Evolutionary conservation across 2,888 invertebrate genomes (phyloP), one percentile per base, ranked within the genome.

Genomic region (Hypsopygia costalis): DNA sequence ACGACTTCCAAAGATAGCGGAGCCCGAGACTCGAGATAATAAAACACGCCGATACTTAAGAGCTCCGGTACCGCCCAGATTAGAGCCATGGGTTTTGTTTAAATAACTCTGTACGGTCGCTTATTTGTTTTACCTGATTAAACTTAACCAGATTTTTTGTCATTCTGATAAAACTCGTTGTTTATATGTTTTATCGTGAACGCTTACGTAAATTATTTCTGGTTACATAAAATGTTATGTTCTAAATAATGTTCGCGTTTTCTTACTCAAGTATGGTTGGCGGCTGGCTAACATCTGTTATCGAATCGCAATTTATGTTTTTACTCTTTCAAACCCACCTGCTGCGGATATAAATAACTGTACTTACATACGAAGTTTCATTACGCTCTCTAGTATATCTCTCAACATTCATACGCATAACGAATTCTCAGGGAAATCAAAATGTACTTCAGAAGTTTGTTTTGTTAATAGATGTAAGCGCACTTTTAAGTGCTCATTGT

Each of bases 211-310:
- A 49, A 69, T 72, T 72, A 77, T 71, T 71, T 67, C 55, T 65
- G 65, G 62, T 80, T 80, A 72, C 69, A 67, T 79, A 69, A 71
- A 72, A 63, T 55, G 66, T 64, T 67, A 65, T 64, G 73, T 62
- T 72, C 68, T 55, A 70, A 72, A 80, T 79, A 71, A 68, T 69
- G 48, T 53, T 47, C 58, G 67, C 58, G 58, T 67, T 72, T 69
- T 72, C 62, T 59, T 59, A 71, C 69, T 74, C 75, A 65, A 70
- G 69, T 67, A 63, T 61, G 64, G 71, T 62, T 62, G 69, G 62
- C 69, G 72, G 72, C 75, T 78, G 83, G 77, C 67, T 61, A 77
- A 65, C 85, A 77, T 83, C 81, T 82, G 81, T 83, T 82, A 83
- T 82, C 85, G 82, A 78, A 73, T 70, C 65, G 52, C 55, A 71